Base-by-base conservation (phyloP, 1,140 invertebrate species). In the Chrysopa pallens region DNA sequence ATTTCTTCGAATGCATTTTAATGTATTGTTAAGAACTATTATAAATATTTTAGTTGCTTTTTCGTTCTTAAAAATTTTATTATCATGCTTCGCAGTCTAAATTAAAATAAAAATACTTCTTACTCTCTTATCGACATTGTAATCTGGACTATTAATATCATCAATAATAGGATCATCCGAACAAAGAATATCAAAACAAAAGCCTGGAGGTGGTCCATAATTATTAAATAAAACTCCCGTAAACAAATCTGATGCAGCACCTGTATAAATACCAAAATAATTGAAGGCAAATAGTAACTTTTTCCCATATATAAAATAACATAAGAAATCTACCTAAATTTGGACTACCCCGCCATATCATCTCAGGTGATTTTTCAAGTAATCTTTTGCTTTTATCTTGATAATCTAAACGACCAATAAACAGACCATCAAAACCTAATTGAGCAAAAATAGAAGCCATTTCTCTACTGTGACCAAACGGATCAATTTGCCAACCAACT, bases 401-500 rank as follows among this genome's bases (percentile, higher is more conserved):
- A 60, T 84, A 87, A 62, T 97, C 90, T 9, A 94, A 71, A 36
- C 92, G 71, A 1, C 80, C 89, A 46, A 95, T 76, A 48, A 94
- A 84, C 29, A 93, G 61, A 0, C 85, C 90, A 59, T 93, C 85
- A 55, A 80, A 95, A 1, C 80, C 82, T 66, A 85, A 71, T 40
- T 76, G 79, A 0, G 86, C 78, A 53, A 92, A 83, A 1, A 92
- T 63, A 0, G 84, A 86, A 0, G 88, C 87, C 62, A 83, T 75
- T 65, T 93, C 89, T 17, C 83, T 60, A 0, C 87, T 88, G 56
- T 95, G 90, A 0, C 89, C 89, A 54, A 93, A 94, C 0, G 89
- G 87, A 66, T 93, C 88, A 38, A 94, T 92, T 59, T 94, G 90
- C 89, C 90, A 94, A 4, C 81, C 87, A 8, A 89, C 72, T 23